Conservation (phyloP, 2,797 vertebrate genomes). For the Macrochelys suwanniensis region DNA sequence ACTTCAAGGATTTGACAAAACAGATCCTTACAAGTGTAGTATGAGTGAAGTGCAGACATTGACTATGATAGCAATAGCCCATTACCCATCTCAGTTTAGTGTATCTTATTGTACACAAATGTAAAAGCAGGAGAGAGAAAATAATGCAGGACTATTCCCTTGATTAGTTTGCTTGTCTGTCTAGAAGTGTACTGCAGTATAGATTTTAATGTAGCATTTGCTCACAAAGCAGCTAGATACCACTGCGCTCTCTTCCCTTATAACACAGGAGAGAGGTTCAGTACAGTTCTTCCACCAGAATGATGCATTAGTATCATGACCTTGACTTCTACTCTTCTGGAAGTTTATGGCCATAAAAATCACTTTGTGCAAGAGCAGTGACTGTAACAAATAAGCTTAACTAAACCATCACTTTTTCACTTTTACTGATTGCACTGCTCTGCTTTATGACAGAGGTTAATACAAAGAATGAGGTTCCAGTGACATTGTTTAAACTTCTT, state of each 20-base stretch:
- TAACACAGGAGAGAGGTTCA: slow-evolving; percentile 36
- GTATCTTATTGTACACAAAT: background rate
- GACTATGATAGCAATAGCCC: background rate
- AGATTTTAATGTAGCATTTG: background rate
- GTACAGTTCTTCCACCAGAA: slow-evolving; percentile 21
- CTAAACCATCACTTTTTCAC: slow-evolving; percentile 75
- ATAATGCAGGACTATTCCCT: rapidly evolving
- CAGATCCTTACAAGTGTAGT: rapidly evolving
- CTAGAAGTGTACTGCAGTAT: background rate
- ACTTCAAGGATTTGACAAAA: background rate
- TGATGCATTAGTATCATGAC: slow-evolving; percentile 52
- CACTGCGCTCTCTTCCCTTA: slow-evolving; percentile 39
- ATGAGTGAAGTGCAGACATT: rapidly evolving
- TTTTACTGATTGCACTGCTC: slow-evolving; percentile 76
- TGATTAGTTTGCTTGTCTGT: slow-evolving; percentile 32
- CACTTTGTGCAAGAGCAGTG: slow-evolving; percentile 82
- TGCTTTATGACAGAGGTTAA: slow-evolving; percentile 79
- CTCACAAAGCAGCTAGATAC: background rate
- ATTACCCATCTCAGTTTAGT: background rate
- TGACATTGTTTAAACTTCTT: slow-evolving; percentile 78
- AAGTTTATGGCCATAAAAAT: slow-evolving; percentile 67
- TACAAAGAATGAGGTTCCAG: slow-evolving; percentile 62
- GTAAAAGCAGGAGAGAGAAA: background rate
- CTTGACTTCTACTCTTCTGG: slow-evolving; percentile 41
- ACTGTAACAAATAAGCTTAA: slow-evolving; percentile 83